Conservation (phyloP, 1,140 invertebrate species). For the Brachionus angularis region DNA sequence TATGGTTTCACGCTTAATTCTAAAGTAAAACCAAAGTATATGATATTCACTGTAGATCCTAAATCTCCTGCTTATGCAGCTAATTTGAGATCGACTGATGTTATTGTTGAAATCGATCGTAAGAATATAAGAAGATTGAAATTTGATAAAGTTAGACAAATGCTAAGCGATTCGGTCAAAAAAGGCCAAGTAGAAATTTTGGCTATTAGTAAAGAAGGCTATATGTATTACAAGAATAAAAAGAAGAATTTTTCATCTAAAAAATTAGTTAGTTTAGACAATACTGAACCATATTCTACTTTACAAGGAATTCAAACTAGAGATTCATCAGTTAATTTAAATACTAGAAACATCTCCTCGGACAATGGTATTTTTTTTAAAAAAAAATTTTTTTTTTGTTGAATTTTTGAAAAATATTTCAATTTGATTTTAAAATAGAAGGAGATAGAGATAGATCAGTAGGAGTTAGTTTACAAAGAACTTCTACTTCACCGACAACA, state of each 20-base stretch:
- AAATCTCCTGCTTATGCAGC: slow-evolving; percentile 37
- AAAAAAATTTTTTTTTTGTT: not conserved
- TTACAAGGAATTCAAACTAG: slow-evolving; percentile 3
- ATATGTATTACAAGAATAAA: slow-evolving; percentile 33
- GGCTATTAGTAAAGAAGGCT: slow-evolving; percentile 41
- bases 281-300: slow-evolving; percentile 17
- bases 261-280: slow-evolving; percentile 13
- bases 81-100: slow-evolving; percentile 33
- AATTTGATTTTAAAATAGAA: too few species aligned
- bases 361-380: not conserved
- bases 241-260: slow-evolving; percentile 28
- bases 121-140: slow-evolving; percentile 35
- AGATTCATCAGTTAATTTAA: slow-evolving; percentile 4
- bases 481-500: not conserved
- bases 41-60: slow-evolving; percentile 36
- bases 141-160: slow-evolving; percentile 26
- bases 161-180: slow-evolving; percentile 6
- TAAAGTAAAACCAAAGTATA: slow-evolving; percentile 23
- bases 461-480: not conserved
- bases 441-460: slow-evolving; percentile 23
- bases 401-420: too few species aligned
- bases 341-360: slow-evolving; percentile 15
- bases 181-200: slow-evolving; percentile 40
- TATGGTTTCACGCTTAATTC: slow-evolving; percentile 31
- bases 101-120: slow-evolving; percentile 41